phyloP scores from a whole-genome alignment of 2,888 invertebrate genomes.

The Gandaritis pyraliata region DNA sequence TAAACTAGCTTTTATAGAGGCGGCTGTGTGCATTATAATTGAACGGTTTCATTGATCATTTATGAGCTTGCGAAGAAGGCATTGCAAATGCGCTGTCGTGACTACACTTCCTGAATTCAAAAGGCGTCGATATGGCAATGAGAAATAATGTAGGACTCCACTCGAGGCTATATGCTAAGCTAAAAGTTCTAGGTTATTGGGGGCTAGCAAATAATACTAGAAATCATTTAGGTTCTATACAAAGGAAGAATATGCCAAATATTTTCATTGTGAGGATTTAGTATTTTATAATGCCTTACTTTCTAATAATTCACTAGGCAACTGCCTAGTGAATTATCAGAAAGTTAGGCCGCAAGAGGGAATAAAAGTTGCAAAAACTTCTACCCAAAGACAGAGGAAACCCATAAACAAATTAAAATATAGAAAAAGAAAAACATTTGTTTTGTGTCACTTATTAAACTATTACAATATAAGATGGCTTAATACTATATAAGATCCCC shows the following conservation, averaged over 20 bases:
- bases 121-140: constrained; percentile 65
- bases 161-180: constrained; percentile 36
- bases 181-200: constrained; percentile 16
- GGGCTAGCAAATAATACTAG: not conserved
- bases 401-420: no score
- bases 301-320: no score
- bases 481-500: no score
- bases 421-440: no score
- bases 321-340: no score
- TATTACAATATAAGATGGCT: no score
- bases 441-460: no score
- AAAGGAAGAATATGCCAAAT: not conserved
- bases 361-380: not conserved
- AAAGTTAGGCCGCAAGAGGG: not conserved
- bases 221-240: not conserved
- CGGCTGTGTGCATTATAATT: constrained; percentile 69
- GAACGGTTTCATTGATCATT: constrained; percentile 78
- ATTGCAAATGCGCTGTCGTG: constrained; percentile 74
- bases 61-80: constrained; percentile 77
- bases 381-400: no score
- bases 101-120: constrained; percentile 73
- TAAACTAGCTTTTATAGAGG: constrained; percentile 67
- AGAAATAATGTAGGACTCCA: constrained; percentile 52
- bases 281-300: not conserved
- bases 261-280: constrained; percentile 1